Evolutionary conservation across 2,888 invertebrate genomes (phyloP).

Genomic region (Catotricha subobsoleta): DNA sequence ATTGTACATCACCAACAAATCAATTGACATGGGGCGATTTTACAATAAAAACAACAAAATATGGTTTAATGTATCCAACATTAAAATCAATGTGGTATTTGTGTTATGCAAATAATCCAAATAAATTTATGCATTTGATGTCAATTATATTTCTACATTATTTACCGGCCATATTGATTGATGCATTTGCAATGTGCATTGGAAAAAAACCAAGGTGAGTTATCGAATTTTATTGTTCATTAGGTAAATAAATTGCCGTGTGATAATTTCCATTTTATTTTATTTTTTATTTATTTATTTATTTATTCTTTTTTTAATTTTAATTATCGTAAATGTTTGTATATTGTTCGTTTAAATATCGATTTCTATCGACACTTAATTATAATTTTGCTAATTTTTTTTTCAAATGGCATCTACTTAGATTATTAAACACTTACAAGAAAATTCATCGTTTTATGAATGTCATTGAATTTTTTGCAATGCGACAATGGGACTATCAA

Average conservation of each 20-base stretch:
- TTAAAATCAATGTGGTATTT: constrained; percentile 50
- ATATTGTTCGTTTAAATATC: no score
- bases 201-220: constrained; percentile 43
- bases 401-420: no score
- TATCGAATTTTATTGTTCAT: background rate
- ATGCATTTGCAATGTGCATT: constrained; percentile 33
- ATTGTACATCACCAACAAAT: constrained; percentile 66
- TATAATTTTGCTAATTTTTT: background rate
- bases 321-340: no score
- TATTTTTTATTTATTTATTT: background rate
- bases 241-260: background rate
- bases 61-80: constrained; percentile 40
- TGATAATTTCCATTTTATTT: background rate
- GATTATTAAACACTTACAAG: constrained; percentile 54
- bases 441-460: constrained; percentile 56
- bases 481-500: constrained; percentile 54
- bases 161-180: constrained; percentile 44
- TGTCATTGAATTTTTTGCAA: constrained; percentile 62
- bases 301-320: background rate
- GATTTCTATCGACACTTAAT: no score
- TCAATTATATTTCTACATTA: constrained; percentile 45
- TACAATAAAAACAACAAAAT: constrained; percentile 37
- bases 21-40: constrained; percentile 63
- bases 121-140: constrained; percentile 34
- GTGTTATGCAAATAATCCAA: constrained; percentile 38